Evolutionary conservation across 2,797 vertebrate genomes (phyloP), one percentile per base, ranked within the genome.

Genomic region (Alfaro cultratus): DNA sequence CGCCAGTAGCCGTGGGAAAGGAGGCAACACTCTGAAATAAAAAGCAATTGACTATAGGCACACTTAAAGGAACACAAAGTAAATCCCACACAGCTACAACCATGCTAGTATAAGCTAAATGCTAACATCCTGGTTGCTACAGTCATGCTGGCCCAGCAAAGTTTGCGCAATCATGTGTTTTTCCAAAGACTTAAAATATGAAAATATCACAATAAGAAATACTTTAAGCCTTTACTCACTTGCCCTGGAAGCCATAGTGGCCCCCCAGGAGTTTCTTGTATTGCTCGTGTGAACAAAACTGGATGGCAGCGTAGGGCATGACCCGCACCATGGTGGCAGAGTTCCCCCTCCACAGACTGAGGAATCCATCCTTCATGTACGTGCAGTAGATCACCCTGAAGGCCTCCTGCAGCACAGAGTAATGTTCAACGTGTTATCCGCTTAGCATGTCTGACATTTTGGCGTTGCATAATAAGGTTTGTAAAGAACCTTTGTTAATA

Each of bases 261-360:
- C 84, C 85, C 11, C 98, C 98, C 87, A 99, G 95, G 12, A 96
- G 78, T 23, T 87, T 94, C 86, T 99, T 99, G 95, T 99, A 99
- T 89, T 99, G 97, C 67, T 99, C 98, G 0, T 99, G 98, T 0
- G 98, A 96, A 45, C 96, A 98, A 95, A 99, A 99, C 97, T 99
- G 98, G 90, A 99, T 98, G 94, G 97, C 98, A 0, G 98, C 98
- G 0, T 99, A 99, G 1, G 98, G 98, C 80, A 99, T 96, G 67
- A 99, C 98, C 0, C 98, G 94, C 34, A 99, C 97, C 98, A 99
- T 99, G 91, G 98, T 99, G 92, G 98, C 98, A 0, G 98, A 99
- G 91, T 99, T 99, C 0, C 98, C 98, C 7, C 98, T 96, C 98
- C 98, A 99, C 78, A 99, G 94, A 81, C 98, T 97, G 91, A 98